Evolutionary conservation across 2,113 vertebrate genomes (phyloP).

Genomic region (Enhydra lutris): DNA sequence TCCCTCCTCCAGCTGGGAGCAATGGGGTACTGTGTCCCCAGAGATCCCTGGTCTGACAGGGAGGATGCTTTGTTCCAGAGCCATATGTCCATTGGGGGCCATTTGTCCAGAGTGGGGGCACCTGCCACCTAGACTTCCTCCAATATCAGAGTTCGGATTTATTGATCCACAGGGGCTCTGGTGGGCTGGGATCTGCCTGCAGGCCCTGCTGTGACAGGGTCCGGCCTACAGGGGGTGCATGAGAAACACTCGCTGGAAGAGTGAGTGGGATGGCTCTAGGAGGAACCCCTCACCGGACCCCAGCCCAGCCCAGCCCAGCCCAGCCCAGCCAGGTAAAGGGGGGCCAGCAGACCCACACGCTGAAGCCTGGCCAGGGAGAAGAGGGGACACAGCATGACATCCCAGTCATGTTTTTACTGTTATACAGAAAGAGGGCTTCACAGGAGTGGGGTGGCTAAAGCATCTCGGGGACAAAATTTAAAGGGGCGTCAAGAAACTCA

Average conservation of each 20-base stretch:
- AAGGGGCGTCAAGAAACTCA: background rate
- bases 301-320: background rate
- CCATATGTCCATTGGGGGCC: background rate
- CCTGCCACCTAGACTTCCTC: background rate
- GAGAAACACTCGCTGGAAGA: background rate
- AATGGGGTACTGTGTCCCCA: background rate
- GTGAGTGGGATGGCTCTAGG: background rate
- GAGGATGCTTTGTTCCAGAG: background rate
- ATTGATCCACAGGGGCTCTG: background rate
- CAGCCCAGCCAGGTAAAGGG: too few relatives aligned
- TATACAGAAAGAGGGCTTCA: background rate
- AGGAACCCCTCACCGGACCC: background rate
- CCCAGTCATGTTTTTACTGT: background rate
- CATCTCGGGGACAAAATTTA: background rate
- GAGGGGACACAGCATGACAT: accelerated
- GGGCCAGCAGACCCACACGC: background rate
- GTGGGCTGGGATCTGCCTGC: too few relatives aligned
- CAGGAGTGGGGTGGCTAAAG: background rate
- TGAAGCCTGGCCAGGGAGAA: background rate
- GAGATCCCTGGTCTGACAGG: accelerated
- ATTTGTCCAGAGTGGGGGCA: background rate
- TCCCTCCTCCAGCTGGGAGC: background rate
- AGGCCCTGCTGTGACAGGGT: accelerated
- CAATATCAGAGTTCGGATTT: background rate
- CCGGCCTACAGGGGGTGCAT: accelerated